phyloP scores from a whole-genome alignment of 2,113 vertebrate genomes.

The Hucho hucho region DNA sequence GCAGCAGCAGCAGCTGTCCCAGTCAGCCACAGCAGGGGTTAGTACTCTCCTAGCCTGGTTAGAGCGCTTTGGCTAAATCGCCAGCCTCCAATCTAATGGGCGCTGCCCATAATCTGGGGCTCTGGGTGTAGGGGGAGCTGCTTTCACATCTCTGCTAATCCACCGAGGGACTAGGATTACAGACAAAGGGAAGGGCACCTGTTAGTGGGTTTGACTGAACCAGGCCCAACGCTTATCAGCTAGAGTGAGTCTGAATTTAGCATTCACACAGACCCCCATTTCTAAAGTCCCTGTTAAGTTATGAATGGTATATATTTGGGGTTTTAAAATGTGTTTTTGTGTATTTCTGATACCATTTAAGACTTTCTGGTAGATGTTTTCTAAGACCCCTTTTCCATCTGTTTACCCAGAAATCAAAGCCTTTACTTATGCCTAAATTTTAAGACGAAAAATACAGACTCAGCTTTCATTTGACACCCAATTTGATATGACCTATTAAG shows the following conservation, averaged over 20 bases:
- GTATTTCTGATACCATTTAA: too few species aligned
- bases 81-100: constrained; percentile 24
- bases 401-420: too few species aligned
- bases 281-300: neutral
- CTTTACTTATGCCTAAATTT: too few species aligned
- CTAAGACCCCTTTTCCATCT: too few species aligned
- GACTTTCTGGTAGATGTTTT: too few species aligned
- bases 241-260: constrained; percentile 23
- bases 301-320: neutral
- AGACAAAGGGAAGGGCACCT: constrained; percentile 49
- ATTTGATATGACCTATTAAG: too few species aligned
- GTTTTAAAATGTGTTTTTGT: too few species aligned
- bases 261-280: neutral
- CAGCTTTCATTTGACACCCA: too few species aligned
- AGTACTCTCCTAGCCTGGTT: neutral
- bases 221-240: constrained; percentile 18
- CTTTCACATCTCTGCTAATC: constrained; percentile 60
- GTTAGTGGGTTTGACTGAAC: neutral
- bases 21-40: neutral
- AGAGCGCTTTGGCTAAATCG: constrained; percentile 48
- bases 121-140: constrained; percentile 24
- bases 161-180: constrained; percentile 50
- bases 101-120: constrained; percentile 49
- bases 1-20: too few species aligned
- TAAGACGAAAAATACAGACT: too few species aligned